Percentiles rank a stretch among this genome's conserved stretches.
Conservation (phyloP, 2,113 vertebrate genomes). For the Pollimyrus isidori region DNA sequence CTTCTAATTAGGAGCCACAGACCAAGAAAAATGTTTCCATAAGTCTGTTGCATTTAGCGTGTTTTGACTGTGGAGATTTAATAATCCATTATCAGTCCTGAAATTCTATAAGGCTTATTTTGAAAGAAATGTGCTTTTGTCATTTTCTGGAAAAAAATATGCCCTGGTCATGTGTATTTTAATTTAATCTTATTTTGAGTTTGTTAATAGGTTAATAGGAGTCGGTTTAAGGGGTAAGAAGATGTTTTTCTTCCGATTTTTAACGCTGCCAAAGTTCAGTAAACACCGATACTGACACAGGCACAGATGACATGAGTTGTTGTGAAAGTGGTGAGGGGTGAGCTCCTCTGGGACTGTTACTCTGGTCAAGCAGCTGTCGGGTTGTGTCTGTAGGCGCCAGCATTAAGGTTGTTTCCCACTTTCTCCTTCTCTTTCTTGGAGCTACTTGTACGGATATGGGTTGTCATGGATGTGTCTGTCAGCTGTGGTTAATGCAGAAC, state of each 20-base stretch:
- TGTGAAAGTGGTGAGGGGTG: background rate
- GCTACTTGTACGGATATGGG: background rate
- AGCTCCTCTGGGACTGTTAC: background rate
- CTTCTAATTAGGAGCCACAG: background rate
- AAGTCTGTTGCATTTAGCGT: background rate
- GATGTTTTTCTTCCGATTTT: background rate
- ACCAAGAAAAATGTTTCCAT: background rate
- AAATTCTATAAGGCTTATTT: conserved; percentile 10
- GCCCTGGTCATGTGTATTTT: background rate
- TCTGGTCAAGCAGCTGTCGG: conserved; percentile 27
- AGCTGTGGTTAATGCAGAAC: background rate
- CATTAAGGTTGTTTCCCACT: conserved; percentile 19
- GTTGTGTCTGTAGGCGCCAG: conserved; percentile 20
- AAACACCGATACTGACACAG: background rate
- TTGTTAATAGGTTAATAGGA: background rate
- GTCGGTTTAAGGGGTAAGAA: background rate
- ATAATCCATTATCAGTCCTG: background rate
- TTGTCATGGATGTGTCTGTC: background rate
- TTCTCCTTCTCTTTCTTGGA: background rate
- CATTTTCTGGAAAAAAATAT: background rate
- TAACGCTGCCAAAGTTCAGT: background rate
- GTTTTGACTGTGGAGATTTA: conserved; percentile 10
- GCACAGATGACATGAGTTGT: background rate
- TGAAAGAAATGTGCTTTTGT: background rate
- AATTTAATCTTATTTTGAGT: background rate